Base-by-base conservation (phyloP, 2,888 invertebrate species). In the Folsomia candida region DNA sequence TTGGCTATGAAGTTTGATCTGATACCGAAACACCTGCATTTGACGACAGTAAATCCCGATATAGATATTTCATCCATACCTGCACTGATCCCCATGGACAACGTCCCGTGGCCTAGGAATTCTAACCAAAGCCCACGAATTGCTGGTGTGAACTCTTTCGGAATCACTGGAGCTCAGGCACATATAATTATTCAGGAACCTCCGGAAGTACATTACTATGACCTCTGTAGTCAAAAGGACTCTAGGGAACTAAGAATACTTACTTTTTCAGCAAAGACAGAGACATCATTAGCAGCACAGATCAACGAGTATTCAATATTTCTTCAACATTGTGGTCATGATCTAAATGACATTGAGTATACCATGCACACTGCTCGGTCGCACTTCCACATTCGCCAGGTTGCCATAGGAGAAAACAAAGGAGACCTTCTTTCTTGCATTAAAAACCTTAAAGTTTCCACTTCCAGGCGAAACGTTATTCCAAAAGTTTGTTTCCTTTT, bases 401-500 rank as follows among this genome's bases (percentile, higher is more conserved):
- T 4, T 2, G 68, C 25, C 18, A 47, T 68, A 4, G 62, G n/a
- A n/a, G n/a, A n/a, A n/a, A n/a, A n/a, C n/a, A n/a, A n/a, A n/a
- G n/a, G n/a, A n/a, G n/a, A n/a, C n/a, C n/a, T n/a, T n/a, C n/a
- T n/a, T n/a, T n/a, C n/a, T n/a, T n/a, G n/a, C n/a, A n/a, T n/a
- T n/a, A n/a, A n/a, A n/a, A n/a, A n/a, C n/a, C n/a, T n/a, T n/a
- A n/a, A n/a, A n/a, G n/a, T n/a, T n/a, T n/a, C n/a, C n/a, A 11
- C 18, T 11, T 9, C 47, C 18, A 11, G 26, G 62, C 9, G 28
- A 26, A 4, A 28, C 24, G n/a, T 25, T 61, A 9, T 25, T 14
- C 63, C 67, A 1, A 67, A 47, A 58, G 47, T 63, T 2, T 51
- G 26, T 20, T 71, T 71, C 20, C 37, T 68, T 24, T 68, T 68